Percentiles rank a stretch among this genome's conserved stretches.
These are phyloP conservation scores for Enchytraeus crypticus DNA, from an alignment of 2,888 invertebrate species.

Conservation along the genomic window DNA sequence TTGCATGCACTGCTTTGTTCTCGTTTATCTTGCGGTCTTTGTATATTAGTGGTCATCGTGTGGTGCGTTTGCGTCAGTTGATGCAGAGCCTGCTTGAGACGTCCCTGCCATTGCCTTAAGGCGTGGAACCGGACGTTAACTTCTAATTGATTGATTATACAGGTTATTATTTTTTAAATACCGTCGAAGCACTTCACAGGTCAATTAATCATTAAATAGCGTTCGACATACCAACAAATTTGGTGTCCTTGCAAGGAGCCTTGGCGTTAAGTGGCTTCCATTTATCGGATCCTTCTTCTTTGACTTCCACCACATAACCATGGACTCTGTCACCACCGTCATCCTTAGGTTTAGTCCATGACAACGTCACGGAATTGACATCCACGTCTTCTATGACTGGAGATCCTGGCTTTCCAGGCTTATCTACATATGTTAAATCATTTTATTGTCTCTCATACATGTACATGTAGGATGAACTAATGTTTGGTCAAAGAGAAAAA, in stretches of 20 bases:
- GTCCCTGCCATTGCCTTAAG: too few relatives aligned
- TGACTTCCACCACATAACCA: conserved; percentile 64
- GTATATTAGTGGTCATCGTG: too few relatives aligned
- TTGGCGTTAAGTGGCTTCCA: conserved; percentile 66
- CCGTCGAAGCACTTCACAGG: too few relatives aligned
- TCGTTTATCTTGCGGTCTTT: too few relatives aligned
- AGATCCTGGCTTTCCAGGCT: conserved; percentile 78
- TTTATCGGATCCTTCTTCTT: conserved; percentile 50
- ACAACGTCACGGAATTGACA: conserved; percentile 72
- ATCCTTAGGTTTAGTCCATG: conserved; percentile 78
- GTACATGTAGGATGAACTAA: background rate
- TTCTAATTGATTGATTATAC: too few relatives aligned
- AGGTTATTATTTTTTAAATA: too few relatives aligned
- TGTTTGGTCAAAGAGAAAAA: background rate
- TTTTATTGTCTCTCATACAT: background rate
- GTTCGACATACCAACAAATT: conserved; percentile 39
- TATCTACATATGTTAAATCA: conserved; percentile 11
- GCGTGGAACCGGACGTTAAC: too few relatives aligned
- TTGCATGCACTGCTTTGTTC: too few relatives aligned
- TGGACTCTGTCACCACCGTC: conserved; percentile 90
- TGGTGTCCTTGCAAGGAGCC: conserved; percentile 74
- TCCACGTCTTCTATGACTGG: conserved; percentile 88
- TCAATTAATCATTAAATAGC: too few relatives aligned
- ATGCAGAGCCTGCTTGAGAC: too few relatives aligned
- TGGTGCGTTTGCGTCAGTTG: too few relatives aligned